phyloP scores from a whole-genome alignment of 1,140 invertebrate genomes.

The Leptonema lineaticorne region DNA sequence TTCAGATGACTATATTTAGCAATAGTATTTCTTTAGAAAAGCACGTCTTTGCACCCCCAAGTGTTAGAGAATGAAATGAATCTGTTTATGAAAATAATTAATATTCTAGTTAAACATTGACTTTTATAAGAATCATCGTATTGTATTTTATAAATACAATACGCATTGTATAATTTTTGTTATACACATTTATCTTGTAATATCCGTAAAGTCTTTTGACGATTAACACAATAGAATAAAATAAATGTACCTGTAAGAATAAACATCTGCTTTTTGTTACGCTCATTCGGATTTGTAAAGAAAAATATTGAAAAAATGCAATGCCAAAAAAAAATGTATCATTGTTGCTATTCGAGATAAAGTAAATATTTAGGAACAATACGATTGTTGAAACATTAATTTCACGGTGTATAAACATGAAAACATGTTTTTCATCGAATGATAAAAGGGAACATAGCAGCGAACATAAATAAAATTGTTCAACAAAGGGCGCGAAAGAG shows the following conservation, averaged over 20 bases:
- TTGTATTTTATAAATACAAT: neutral
- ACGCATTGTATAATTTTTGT: neutral
- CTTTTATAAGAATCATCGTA: neutral
- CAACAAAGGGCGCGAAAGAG: no score
- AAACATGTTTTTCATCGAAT: neutral
- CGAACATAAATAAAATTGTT: no score
- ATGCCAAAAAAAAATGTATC: neutral
- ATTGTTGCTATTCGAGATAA: no score
- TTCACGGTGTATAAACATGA: neutral
- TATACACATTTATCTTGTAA: neutral
- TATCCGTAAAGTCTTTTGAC: neutral
- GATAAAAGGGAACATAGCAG: no score
- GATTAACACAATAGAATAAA: neutral
- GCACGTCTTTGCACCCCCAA: neutral
- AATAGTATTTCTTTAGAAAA: neutral
- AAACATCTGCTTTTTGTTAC: neutral
- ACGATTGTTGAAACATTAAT: neutral
- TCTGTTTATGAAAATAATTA: neutral
- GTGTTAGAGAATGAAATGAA: neutral
- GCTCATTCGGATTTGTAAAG: no score
- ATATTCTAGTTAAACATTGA: neutral
- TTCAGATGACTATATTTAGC: constrained; percentile 2
- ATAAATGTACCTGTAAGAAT: neutral
- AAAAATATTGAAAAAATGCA: no score
- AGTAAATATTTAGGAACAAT: neutral